Conservation (phyloP, 2,888 invertebrate genomes). For the Cephus sareptanus region DNA sequence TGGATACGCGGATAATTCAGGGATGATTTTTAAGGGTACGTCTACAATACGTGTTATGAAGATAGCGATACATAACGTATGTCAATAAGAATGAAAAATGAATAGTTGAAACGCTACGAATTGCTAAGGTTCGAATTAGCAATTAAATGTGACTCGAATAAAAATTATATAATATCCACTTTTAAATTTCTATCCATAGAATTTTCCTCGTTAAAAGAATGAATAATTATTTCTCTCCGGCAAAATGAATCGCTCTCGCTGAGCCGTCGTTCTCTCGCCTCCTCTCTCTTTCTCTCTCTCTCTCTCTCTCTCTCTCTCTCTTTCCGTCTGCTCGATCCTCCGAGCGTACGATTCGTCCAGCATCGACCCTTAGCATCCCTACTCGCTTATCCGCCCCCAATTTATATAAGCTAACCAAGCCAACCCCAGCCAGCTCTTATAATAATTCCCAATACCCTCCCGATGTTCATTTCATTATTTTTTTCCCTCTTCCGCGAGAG, state of each 20-base stretch:
- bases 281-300: constrained; percentile 9
- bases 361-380: not conserved
- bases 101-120: not conserved
- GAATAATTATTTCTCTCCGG: constrained; percentile 43
- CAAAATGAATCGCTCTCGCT: constrained; percentile 40
- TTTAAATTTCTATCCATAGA: constrained; percentile 19
- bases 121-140: not conserved
- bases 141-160: constrained; percentile 8
- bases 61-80: not conserved
- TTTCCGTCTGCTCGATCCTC: constrained; percentile 30
- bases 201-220: constrained; percentile 30
- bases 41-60: not conserved
- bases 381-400: constrained; percentile 32
- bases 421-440: constrained; percentile 53
- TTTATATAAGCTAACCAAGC: constrained; percentile 45
- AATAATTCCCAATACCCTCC: constrained; percentile 62
- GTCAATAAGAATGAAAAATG: not conserved
- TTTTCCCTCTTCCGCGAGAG: constrained; percentile 54
- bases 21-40: not conserved
- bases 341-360: constrained; percentile 17
- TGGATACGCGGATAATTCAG: not conserved
- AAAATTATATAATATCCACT: constrained; percentile 19
- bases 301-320: not conserved
- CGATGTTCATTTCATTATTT: constrained; percentile 66
- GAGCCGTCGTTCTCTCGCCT: not conserved